A percentile compares a stretch with the other conserved stretches of the same genome.
Evolutionary conservation across 2,888 invertebrate species (phyloP).

Genomic region (Panzeria rudis): DNA sequence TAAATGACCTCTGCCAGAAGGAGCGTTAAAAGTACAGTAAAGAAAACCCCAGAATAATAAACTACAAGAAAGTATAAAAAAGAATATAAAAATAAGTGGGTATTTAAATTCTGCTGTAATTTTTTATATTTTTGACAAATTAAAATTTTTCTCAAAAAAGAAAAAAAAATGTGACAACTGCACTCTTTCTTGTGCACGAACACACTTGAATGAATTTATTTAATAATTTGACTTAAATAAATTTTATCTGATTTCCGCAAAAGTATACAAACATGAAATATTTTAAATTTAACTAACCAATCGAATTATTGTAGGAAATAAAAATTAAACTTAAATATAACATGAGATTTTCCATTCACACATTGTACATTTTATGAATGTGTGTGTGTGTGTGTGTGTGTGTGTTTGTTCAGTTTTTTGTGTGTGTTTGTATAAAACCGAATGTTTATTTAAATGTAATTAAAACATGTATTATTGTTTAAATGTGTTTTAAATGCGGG

Average conservation of each 20-base stretch:
- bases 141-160: not conserved
- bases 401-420: not conserved
- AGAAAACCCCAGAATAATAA: not conserved
- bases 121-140: not conserved
- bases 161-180: constrained; percentile 1
- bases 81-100: not conserved
- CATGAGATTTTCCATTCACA: constrained; percentile 23
- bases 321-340: not conserved
- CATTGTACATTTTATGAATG: not conserved
- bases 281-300: constrained; percentile 5
- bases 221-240: not conserved
- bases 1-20: constrained; percentile 44
- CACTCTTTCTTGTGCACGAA: not conserved
- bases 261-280: not conserved
- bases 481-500: constrained; percentile 55
- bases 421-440: constrained; percentile 3
- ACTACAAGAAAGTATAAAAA: not conserved
- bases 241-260: not conserved
- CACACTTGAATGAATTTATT: constrained; percentile 8
- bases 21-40: not conserved
- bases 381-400: not conserved
- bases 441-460: constrained; percentile 61
- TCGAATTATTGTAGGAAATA: not conserved
- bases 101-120: not conserved
- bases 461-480: constrained; percentile 48